Evolutionary conservation across 2,888 invertebrate genomes (phyloP).

Genomic region (Microdon myrmicae): DNA sequence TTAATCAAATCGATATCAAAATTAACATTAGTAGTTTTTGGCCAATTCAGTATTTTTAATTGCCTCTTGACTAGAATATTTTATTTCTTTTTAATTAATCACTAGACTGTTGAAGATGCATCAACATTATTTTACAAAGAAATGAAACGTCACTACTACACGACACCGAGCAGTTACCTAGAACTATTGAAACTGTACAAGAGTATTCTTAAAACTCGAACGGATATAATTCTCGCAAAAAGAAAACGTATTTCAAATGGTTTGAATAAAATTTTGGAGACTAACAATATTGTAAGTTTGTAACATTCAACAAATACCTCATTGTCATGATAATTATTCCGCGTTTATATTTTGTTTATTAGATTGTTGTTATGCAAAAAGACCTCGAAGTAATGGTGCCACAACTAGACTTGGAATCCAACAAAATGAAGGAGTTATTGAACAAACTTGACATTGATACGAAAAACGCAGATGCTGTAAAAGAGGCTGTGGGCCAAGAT

Average conservation of each 20-base stretch:
- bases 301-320: neutral
- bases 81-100: neutral
- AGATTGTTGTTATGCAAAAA: conserved; percentile 85
- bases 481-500: conserved; percentile 81
- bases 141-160: conserved; percentile 87
- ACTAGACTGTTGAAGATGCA: conserved; percentile 82
- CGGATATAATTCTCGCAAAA: conserved; percentile 73
- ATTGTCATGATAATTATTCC: too few relatives aligned
- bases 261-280: conserved; percentile 68
- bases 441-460: conserved; percentile 82
- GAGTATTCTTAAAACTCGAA: conserved; percentile 76
- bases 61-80: neutral
- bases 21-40: too few relatives aligned
- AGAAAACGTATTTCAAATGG: conserved; percentile 81
- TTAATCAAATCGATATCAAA: too few relatives aligned
- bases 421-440: conserved; percentile 80
- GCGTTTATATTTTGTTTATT: neutral
- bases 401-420: conserved; percentile 79
- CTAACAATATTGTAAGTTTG: conserved; percentile 62
- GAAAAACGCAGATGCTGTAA: conserved; percentile 82
- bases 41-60: neutral
- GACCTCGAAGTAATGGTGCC: conserved; percentile 85
- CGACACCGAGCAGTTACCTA: conserved; percentile 90
- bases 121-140: conserved; percentile 81
- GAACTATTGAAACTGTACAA: conserved; percentile 85